Evolutionary conservation across 2,888 invertebrate species (phyloP).

Genomic region (Stomorhina lunata): DNA sequence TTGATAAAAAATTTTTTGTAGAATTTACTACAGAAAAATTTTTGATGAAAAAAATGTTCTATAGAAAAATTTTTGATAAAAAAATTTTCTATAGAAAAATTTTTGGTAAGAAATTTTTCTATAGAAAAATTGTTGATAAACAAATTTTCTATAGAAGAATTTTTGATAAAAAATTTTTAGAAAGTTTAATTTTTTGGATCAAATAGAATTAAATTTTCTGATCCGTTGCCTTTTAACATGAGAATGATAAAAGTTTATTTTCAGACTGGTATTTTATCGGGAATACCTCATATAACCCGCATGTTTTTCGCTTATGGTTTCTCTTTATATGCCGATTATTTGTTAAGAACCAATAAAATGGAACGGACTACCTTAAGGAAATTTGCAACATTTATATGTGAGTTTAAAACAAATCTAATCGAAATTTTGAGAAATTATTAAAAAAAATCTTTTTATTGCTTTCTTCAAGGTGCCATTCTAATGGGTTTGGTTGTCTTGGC

Average conservation of each 20-base stretch:
- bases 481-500: slow-evolving; percentile 84
- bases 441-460: not conserved
- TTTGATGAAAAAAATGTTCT: no score
- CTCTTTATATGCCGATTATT: slow-evolving; percentile 82
- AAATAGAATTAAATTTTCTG: no score
- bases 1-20: no score
- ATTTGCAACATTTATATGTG: slow-evolving; percentile 83
- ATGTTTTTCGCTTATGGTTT: slow-evolving; percentile 82
- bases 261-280: slow-evolving; percentile 83
- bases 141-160: no score
- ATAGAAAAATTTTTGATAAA: no score
- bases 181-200: not conserved
- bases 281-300: slow-evolving; percentile 83
- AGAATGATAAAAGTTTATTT: no score
- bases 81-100: no score
- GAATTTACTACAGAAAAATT: no score
- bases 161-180: not conserved
- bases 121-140: no score
- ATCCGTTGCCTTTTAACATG: no score
- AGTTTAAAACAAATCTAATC: slow-evolving; percentile 69
- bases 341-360: slow-evolving; percentile 82
- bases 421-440: not conserved
- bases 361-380: slow-evolving; percentile 84
- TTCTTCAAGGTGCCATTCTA: slow-evolving; percentile 81
- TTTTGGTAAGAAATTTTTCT: no score